phyloP scores from a whole-genome alignment of 2,113 vertebrate genomes.

The Rhynchomys soricoides region DNA sequence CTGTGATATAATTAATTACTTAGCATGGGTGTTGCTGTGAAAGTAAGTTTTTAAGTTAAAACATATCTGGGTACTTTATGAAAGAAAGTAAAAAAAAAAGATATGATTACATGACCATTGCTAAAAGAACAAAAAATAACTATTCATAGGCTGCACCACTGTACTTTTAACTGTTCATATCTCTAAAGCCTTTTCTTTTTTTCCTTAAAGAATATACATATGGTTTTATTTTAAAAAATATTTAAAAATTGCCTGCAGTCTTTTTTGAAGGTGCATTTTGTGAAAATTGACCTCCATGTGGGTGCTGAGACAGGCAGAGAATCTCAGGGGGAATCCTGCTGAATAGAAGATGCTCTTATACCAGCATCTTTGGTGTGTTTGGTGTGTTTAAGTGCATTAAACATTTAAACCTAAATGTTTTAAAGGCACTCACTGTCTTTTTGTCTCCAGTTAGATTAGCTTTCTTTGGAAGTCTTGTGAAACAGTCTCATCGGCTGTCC shows the following conservation, averaged over 20 bases:
- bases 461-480: background rate
- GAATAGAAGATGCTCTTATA: background rate
- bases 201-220: background rate
- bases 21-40: background rate
- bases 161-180: constrained; percentile 13
- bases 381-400: background rate
- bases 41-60: constrained; percentile 35
- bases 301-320: background rate
- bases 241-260: background rate
- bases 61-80: background rate
- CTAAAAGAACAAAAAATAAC: background rate
- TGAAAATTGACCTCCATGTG: background rate
- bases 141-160: background rate
- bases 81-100: background rate
- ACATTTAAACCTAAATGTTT: background rate
- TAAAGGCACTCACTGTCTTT: background rate
- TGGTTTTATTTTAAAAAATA: background rate
- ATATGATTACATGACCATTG: background rate
- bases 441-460: background rate
- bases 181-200: background rate
- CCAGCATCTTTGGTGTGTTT: background rate
- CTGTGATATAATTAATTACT: constrained; percentile 3
- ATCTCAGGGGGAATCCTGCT: background rate
- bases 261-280: background rate
- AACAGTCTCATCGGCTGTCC: constrained; percentile 15